Base-by-base conservation (phyloP, 53 echinoderm and acorn worm genomes). In the Henricia sp. region DNA sequence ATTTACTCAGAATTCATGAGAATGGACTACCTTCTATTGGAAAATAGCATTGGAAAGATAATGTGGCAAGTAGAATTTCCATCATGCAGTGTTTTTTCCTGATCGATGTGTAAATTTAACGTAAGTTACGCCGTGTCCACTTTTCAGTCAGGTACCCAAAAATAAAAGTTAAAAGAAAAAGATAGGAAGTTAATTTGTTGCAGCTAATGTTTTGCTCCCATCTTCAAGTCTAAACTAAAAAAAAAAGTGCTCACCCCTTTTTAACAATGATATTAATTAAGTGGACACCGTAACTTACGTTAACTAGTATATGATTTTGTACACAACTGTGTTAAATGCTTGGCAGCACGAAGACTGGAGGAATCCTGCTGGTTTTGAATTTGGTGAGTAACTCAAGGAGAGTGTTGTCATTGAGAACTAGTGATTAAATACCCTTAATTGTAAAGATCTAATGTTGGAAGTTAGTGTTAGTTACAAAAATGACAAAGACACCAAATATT, bases 201-300 rank as follows among this genome's bases (percentile, higher is more conserved):
- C 19, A 54, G 6, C 21, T 54, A 54, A 10, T 11, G 6, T 54
- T 54, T 54, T 54, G 4, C 19, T 54, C 19, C 8, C 21, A 17
- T 6, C 4, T 54, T 54, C 14, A 6, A 10, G 55, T 54, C 48
- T 10, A 54, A 10, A 17, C 19, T 54, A 10, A 54, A 54, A 54
- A 54, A 54, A 54, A 54, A 23, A 19, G n/a, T 4, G 4, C 14
- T 54, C 21, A 54, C 21, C 21, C 21, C 21, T 54, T 19, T 54
- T 54, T 54, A 19, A 54, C 21, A 4, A 54, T 20, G n/a, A 54
- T 54, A 54, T 54, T 54, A 54, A 54, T 23, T 19, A 54, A 54
- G 55, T 54, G 55, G 55, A 54, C 55, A 54, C 55, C 55, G 55
- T 54, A 54, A 54, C 55, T 54, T 19, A 54, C 55, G 19, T 54